Evolutionary conservation across 1,140 invertebrate genomes (phyloP).

Genomic region (Uloborus diversus): DNA sequence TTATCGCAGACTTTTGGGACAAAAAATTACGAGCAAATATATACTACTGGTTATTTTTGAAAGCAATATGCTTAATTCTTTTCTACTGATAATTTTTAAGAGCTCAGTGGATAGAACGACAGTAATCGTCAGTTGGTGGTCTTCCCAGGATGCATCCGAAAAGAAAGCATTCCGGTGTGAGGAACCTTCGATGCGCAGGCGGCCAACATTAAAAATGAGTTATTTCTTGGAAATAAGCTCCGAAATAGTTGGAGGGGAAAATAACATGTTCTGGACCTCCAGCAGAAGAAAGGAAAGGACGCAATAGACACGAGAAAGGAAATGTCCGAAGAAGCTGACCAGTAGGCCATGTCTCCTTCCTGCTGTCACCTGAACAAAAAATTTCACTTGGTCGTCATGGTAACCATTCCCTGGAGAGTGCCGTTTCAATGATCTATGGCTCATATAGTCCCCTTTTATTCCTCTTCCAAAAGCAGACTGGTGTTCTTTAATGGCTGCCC

Average conservation of each 20-base stretch:
- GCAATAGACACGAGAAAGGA: slow-evolving; percentile 51
- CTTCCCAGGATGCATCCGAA: too few species aligned
- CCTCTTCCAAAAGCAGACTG: slow-evolving; percentile 38
- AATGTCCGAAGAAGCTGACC: slow-evolving; percentile 52
- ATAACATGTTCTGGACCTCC: slow-evolving; percentile 36
- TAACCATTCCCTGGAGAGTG: slow-evolving; percentile 40
- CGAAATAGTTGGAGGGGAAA: slow-evolving; percentile 50
- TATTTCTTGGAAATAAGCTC: too few species aligned
- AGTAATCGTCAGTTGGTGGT: too few species aligned
- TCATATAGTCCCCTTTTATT: slow-evolving; percentile 53
- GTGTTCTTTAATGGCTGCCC: slow-evolving; percentile 49
- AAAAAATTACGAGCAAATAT: too few species aligned
- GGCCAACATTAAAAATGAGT: too few species aligned
- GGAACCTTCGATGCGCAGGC: too few species aligned
- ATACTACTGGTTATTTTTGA: too few species aligned
- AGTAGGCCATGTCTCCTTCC: slow-evolving; percentile 53
- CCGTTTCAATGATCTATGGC: slow-evolving; percentile 55
- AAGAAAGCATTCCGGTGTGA: too few species aligned
- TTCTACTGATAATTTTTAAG: too few species aligned
- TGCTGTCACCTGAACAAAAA: slow-evolving; percentile 55
- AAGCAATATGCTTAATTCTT: too few species aligned
- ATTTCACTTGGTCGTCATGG: slow-evolving; percentile 42
- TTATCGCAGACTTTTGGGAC: too few species aligned
- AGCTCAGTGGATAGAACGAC: too few species aligned
- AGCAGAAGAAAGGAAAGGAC: slow-evolving; percentile 32